phyloP scores from a whole-genome alignment of 2,888 invertebrate genomes.

The Anthoptus insignis region DNA sequence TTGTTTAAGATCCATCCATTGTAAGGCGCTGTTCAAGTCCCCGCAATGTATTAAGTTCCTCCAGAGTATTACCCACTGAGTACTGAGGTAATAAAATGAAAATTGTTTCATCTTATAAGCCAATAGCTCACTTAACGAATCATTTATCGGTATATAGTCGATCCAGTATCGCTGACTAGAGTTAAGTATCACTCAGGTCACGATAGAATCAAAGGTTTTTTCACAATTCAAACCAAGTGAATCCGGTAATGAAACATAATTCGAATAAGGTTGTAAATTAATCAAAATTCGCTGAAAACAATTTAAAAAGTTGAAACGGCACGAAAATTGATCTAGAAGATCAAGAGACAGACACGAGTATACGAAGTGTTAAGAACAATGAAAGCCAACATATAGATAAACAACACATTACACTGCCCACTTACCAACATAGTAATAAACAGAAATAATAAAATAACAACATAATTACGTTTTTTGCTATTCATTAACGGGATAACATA shows the following conservation, averaged over 20 bases:
- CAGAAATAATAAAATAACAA: conserved; percentile 68
- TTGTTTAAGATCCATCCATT: too few species aligned
- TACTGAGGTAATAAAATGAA: too few species aligned
- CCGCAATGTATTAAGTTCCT: too few species aligned
- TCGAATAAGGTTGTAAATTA: conserved; percentile 10
- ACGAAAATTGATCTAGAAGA: conserved; percentile 57
- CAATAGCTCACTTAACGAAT: too few species aligned
- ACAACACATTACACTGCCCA: conserved; percentile 70
- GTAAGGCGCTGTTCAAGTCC: too few species aligned
- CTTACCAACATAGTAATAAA: conserved; percentile 78
- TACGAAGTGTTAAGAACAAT: conserved; percentile 73
- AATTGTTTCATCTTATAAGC: too few species aligned
- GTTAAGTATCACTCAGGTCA: too few species aligned
- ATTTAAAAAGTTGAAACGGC: conserved; percentile 57
- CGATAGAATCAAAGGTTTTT: too few species aligned
- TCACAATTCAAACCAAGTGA: too few species aligned
- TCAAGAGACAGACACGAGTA: conserved; percentile 57
- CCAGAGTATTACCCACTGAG: too few species aligned
- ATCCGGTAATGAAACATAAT: not conserved
- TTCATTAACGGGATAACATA: conserved; percentile 71
- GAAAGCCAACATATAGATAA: conserved; percentile 77
- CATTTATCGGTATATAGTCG: too few species aligned
- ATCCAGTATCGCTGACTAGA: too few species aligned
- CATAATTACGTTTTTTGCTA: conserved; percentile 67
- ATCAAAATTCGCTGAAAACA: conserved; percentile 35